These are phyloP conservation scores for Bombus polaris DNA, from an alignment of 1,140 invertebrate species.

Conservation along the genomic window DNA sequence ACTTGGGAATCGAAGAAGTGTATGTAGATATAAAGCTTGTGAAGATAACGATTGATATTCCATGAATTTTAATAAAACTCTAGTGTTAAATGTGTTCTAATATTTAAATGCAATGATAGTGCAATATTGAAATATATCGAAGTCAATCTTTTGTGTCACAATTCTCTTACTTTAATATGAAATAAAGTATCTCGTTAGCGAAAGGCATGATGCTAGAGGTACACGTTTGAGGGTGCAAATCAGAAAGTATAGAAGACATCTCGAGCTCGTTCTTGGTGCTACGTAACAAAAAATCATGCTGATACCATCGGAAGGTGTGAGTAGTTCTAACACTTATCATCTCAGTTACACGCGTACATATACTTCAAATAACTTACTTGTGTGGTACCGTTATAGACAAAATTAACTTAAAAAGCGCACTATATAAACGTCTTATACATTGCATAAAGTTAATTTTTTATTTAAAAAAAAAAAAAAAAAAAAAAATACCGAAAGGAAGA, in stretches of 20 bases:
- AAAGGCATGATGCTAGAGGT: neutral
- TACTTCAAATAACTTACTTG: slow-evolving; percentile 42
- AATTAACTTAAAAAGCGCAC: slow-evolving; percentile 31
- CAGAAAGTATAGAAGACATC: neutral
- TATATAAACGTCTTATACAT: neutral
- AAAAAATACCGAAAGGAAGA: neutral
- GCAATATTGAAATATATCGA: too few species aligned
- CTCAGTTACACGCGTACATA: neutral
- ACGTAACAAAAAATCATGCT: neutral
- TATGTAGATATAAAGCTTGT: neutral
- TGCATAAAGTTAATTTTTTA: too few species aligned
- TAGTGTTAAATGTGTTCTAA: too few species aligned
- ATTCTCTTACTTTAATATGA: neutral
- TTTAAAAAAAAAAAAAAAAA: neutral
- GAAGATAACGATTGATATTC: neutral
- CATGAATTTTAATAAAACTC: neutral
- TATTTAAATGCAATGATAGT: too few species aligned
- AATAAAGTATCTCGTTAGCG: neutral
- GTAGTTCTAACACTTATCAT: neutral
- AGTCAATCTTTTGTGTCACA: neutral
- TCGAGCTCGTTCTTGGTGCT: neutral
- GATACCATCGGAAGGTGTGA: neutral
- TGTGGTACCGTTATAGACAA: neutral
- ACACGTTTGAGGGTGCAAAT: neutral
- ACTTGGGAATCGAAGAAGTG: neutral